Conservation (phyloP, 2,113 vertebrate species). For the Apus apus region DNA sequence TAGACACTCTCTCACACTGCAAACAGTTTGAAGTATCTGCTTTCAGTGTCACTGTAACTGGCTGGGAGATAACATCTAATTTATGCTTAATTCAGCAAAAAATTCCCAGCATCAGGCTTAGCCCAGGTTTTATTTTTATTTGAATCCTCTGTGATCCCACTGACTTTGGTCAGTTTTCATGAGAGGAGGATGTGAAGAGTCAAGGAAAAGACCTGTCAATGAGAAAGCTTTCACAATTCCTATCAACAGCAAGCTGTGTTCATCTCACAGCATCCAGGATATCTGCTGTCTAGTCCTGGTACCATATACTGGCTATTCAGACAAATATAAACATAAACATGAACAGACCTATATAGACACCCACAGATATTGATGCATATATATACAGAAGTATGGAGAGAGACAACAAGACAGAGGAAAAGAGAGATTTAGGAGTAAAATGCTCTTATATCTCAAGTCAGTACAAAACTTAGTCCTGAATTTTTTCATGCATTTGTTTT, state of each 20-base stretch:
- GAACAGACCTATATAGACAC: neutral
- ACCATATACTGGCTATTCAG: neutral
- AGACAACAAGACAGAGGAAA: neutral
- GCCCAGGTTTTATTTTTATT: neutral
- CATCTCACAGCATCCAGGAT: neutral
- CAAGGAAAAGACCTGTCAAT: neutral
- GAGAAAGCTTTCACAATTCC: neutral
- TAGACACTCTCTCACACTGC: neutral
- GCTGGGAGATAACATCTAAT: slow-evolving; percentile 54
- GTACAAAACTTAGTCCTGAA: neutral
- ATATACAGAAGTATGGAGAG: neutral
- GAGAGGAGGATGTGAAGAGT: neutral
- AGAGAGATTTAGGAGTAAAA: neutral
- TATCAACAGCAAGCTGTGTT: neutral
- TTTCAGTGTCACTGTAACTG: slow-evolving; percentile 29
- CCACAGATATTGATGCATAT: neutral
- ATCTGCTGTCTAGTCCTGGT: neutral
- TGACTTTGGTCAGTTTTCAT: neutral
- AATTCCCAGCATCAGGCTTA: slow-evolving; percentile 9
- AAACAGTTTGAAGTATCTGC: slow-evolving; percentile 38
- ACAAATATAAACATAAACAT: neutral
- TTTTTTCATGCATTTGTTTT: neutral
- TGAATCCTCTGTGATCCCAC: neutral
- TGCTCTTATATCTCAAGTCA: neutral
- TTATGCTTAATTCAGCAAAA: slow-evolving; percentile 49